Evolutionary conservation across 2,888 invertebrate genomes (phyloP), one percentile per base, ranked within the genome.

Genomic region (Polymixis lichenea): DNA sequence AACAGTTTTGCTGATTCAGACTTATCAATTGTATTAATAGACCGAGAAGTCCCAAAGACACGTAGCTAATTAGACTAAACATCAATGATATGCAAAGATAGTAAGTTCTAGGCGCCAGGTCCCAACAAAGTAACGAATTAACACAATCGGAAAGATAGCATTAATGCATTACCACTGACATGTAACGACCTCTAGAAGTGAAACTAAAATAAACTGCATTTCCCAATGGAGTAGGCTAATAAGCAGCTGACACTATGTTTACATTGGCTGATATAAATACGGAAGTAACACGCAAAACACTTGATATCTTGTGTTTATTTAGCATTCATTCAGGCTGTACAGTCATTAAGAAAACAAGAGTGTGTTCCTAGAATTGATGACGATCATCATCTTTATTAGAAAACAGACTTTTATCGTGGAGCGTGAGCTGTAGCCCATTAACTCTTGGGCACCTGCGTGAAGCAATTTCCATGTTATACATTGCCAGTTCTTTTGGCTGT

Each of bases 261-360:
- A 65, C n/a, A 72, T 65, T 68, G 43, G 5, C 46, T 58, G 58
- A 68, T 77, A 68, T 83, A 49, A 71, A 72, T 81, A 75, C 65
- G 78, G 78, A 81, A 84, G 85, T 80, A 75, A 82, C 60, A 62
- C 58, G 46, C 84, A 80, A 80, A 83, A 73, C 67, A 68, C 56
- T 71, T 62, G 71, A 2, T 72, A 72, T 78, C 81, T 62, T 58
- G 32, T 73, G 67, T 77, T 80, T 80, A 38, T 46, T 58, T 70
- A 60, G 72, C 78, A 62, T 81, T 81, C 74, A 84, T 83, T 83
- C 71, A 84, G 53, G 15, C 22, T 55, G 38, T 75, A 25, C 53
- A 32, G 53, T 55, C 46, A 32, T 77, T 49, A 71, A 7, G 56
- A 78, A 78, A 72, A 72, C 43, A 70, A 69, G 38, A 77, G 53